Evolutionary conservation across 2,797 vertebrate genomes (phyloP), one percentile per base, ranked within the genome.

Genomic region (Anolis apletophallus): DNA sequence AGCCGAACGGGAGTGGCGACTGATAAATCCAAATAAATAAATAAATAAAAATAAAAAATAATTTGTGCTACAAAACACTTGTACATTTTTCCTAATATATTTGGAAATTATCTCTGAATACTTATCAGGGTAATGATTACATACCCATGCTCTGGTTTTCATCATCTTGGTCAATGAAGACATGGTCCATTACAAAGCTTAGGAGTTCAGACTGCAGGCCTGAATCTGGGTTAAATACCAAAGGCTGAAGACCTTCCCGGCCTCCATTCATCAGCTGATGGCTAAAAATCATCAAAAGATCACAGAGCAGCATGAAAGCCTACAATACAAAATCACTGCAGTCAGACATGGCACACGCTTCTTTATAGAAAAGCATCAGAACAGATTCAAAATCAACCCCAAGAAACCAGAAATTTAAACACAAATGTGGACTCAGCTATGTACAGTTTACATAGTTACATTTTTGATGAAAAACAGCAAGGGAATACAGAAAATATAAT

Each of bases 141-240:
- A 82, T 96, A 99, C 99, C 99, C 97, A 99, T 99, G 97, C 99
- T 99, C 97, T 99, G 98, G 93, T 97, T 99, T 95, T 99, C 99
- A 32, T 99, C 99, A 68, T 99, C 99, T 95, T 99, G 99, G 95
- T 99, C 99, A 87, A 99, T 98, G 93, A 99, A 99, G 93, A 99
- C 99, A 10, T 99, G 99, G 95, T 99, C 99, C 96, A 99, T 98
- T 93, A 99, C 98, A 85, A 99, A 99, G 95, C 95, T 98, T 89
- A 99, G 98, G 80, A 99, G 97, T 94, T 99, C 99, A 87, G 98
- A 98, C 93, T 99, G 99, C 50, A 99, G 97, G 46, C 97, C 97
- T 92, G 97, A 96, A 92, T 99, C 99, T 11, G 99, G 99, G 95
- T 99, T 99, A 87, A 99, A 99, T 83, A 99, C 97, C 94, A 99